These are phyloP conservation scores for Pluvianellus socialis DNA, from an alignment of 2,113 vertebrate genomes.

Conservation along the genomic window DNA sequence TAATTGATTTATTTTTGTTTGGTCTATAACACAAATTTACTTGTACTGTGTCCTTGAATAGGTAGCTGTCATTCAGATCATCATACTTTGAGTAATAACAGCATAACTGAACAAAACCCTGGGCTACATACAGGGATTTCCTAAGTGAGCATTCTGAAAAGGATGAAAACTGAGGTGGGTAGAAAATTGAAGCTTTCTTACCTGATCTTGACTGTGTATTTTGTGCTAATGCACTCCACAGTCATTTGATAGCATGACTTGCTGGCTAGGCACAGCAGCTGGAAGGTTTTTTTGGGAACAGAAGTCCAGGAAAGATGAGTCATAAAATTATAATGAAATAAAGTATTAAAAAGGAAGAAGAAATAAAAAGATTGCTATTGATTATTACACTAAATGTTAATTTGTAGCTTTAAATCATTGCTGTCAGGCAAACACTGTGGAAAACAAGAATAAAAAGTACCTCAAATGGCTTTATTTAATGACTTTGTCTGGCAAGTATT, in stretches of 20 bases:
- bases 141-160: background rate
- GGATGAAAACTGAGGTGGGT: background rate
- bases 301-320: background rate
- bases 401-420: background rate
- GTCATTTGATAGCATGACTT: background rate
- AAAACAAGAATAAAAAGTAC: background rate
- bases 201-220: background rate
- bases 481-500: background rate
- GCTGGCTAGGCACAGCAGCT: background rate
- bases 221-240: background rate
- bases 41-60: background rate
- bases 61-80: background rate
- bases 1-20: background rate
- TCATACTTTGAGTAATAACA: background rate
- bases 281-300: background rate
- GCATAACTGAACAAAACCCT: background rate
- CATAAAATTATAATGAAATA: background rate
- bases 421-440: background rate
- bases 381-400: background rate
- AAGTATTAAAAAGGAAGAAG: background rate
- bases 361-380: background rate
- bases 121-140: background rate
- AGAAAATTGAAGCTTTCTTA: background rate
- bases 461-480: background rate
- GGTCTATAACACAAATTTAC: background rate